A percentile compares a stretch with the other conserved stretches of the same genome.
Conservation (phyloP, 2,113 vertebrate genomes). For the Menura novaehollandiae region DNA sequence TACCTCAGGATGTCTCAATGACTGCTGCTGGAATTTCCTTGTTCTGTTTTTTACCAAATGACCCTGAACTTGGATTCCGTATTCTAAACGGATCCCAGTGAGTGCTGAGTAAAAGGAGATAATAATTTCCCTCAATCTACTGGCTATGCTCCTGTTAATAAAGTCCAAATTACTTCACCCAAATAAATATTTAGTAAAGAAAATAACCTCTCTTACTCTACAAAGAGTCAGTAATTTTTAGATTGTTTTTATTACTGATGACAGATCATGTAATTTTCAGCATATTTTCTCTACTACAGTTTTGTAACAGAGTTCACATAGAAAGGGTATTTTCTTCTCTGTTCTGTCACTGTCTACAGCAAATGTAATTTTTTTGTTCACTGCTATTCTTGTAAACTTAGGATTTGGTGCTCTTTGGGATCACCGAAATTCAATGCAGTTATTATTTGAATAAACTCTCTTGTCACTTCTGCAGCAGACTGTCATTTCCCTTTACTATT, state of each 20-base stretch:
- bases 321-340: slow-evolving; percentile 32
- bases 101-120: background rate
- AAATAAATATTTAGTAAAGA: slow-evolving; percentile 7
- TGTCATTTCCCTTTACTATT: background rate
- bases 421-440: background rate
- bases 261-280: slow-evolving; percentile 4
- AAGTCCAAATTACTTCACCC: background rate
- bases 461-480: slow-evolving; percentile 10
- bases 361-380: slow-evolving; percentile 27
- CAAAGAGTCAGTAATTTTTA: slow-evolving; percentile 4
- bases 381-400: slow-evolving; percentile 15
- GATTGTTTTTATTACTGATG: slow-evolving; percentile 31
- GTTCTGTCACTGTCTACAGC: slow-evolving; percentile 11
- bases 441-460: slow-evolving; percentile 25
- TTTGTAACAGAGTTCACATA: slow-evolving; percentile 15
- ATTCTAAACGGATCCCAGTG: background rate
- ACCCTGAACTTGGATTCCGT: background rate
- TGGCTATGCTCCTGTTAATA: background rate
- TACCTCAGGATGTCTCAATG: background rate
- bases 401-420: background rate
- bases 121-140: background rate
- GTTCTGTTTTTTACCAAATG: background rate
- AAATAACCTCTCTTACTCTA: background rate
- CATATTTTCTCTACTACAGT: background rate
- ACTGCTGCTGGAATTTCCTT: background rate